These are phyloP conservation scores for Chironomus striatipennis DNA, from an alignment of 1,140 invertebrate species.

Conservation along the genomic window DNA sequence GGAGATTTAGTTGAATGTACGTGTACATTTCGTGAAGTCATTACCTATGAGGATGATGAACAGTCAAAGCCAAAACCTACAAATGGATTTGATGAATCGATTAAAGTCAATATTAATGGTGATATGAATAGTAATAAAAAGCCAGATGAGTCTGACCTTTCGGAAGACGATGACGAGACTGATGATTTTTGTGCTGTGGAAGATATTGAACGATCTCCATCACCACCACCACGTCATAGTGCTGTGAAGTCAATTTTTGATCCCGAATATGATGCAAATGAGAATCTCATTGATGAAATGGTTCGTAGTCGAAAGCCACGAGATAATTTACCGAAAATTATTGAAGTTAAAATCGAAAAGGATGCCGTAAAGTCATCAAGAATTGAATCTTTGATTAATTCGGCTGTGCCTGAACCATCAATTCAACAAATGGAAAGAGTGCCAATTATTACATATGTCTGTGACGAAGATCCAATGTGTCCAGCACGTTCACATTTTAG, in stretches of 20 bases:
- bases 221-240: background rate
- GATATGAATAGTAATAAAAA: slow-evolving; percentile 42
- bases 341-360: slow-evolving; percentile 16
- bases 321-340: background rate
- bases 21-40: slow-evolving; percentile 31
- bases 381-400: background rate
- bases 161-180: slow-evolving; percentile 33
- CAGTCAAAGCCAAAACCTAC: background rate
- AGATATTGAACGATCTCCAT: background rate
- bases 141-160: slow-evolving; percentile 29
- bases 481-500: background rate
- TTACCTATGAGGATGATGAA: background rate
- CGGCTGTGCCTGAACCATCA: background rate
- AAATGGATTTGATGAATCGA: slow-evolving; percentile 25
- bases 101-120: slow-evolving; percentile 41
- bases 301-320: background rate
- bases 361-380: background rate
- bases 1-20: slow-evolving; percentile 32
- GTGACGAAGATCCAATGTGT: slow-evolving; percentile 5
- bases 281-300: slow-evolving; percentile 18
- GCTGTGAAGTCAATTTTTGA: slow-evolving; percentile 22
- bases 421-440: background rate
- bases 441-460: background rate
- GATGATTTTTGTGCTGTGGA: slow-evolving; percentile 21
- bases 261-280: slow-evolving; percentile 21